Evolutionary conservation across 2,113 vertebrate species (phyloP), one percentile per base, ranked within the genome.

Genomic region (Puffinus mauretanicus): DNA sequence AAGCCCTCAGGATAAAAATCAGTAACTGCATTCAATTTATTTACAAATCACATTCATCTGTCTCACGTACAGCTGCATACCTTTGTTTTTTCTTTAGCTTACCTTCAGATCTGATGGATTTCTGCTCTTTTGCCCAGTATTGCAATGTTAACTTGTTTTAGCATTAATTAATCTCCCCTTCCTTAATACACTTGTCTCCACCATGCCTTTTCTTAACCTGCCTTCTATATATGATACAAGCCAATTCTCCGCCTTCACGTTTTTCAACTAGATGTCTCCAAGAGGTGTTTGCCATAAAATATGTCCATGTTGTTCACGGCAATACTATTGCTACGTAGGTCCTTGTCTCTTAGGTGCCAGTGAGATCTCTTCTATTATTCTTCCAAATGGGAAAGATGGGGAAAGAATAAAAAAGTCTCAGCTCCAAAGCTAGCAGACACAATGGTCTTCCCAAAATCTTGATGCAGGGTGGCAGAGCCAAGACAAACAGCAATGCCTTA

Each of bases 261-360:
- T 81, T 88, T 86, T 55, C 20, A 73, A 8, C 27, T 27, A 46
- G 8, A 3, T n/a, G 27, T 21, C 12, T 55, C 27, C 24, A 46
- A 64, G 40, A 25, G 25, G 7, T 66, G 19, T 24, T 83, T 77
- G 36, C 30, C 30, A 57, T 32, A 72, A 93, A 65, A 57, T 2
- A 2, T 4, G 21, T 20, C 21, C 7, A 6, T 29, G 55, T 32
- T 83, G 55, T 57, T 73, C 51, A 60, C 12, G 16, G 26, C 29
- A 88, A 12, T 58, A 44, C n/a, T 51, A 32, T 5, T 64, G 26
- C 14, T 54, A 38, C 0, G 0, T 2, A 70, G 3, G 16, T 30
- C 58, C 8, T 52, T 42, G 49, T 51, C 46, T 61, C 29, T 42
- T 16, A 8, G 8, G 3, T 64, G 22, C 11, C 58, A 64, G 46